Conservation (phyloP, 2,888 invertebrate genomes). For the Parasteatoda lunata region DNA sequence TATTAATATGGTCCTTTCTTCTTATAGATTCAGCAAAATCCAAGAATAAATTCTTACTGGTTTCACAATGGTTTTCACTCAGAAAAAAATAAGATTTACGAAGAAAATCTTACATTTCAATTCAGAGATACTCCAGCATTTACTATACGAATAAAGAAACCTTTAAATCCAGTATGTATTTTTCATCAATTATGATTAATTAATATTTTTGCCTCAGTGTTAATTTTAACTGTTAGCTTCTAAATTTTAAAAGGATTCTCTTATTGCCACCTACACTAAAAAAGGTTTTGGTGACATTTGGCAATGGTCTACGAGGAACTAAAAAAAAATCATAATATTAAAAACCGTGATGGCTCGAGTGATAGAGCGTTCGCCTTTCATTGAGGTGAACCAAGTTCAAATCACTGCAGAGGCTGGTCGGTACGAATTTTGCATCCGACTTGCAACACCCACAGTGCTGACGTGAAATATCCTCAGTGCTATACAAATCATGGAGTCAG, state of each 20-base stretch:
- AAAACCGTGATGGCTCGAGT: too few relatives aligned
- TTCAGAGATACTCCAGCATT: conserved; percentile 82
- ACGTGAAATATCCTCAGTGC: too few relatives aligned
- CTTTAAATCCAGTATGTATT: conserved; percentile 79
- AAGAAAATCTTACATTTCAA: conserved; percentile 78
- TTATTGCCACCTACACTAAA: not conserved
- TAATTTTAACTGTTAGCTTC: too few relatives aligned
- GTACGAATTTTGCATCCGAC: too few relatives aligned
- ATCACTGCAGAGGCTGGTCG: too few relatives aligned
- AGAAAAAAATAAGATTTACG: conserved; percentile 76
- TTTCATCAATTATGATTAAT: not conserved
- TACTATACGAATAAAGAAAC: conserved; percentile 81
- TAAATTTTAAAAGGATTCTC: not conserved
- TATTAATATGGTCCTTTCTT: conserved; percentile 11
- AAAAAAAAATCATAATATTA: too few relatives aligned
- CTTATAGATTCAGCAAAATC: conserved; percentile 82
- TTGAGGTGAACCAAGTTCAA: too few relatives aligned
- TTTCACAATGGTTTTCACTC: conserved; percentile 83
- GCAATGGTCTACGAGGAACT: too few relatives aligned
- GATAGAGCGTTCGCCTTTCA: too few relatives aligned
- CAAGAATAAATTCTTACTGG: conserved; percentile 91
- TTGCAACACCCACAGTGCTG: too few relatives aligned
- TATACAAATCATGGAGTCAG: too few relatives aligned
- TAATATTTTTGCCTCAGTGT: not conserved
- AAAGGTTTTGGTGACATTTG: too few relatives aligned